A percentile compares a stretch with the other conserved stretches of the same genome.
Evolutionary conservation across 2,888 invertebrate species (phyloP).

Genomic region (Tenthredo livida): DNA sequence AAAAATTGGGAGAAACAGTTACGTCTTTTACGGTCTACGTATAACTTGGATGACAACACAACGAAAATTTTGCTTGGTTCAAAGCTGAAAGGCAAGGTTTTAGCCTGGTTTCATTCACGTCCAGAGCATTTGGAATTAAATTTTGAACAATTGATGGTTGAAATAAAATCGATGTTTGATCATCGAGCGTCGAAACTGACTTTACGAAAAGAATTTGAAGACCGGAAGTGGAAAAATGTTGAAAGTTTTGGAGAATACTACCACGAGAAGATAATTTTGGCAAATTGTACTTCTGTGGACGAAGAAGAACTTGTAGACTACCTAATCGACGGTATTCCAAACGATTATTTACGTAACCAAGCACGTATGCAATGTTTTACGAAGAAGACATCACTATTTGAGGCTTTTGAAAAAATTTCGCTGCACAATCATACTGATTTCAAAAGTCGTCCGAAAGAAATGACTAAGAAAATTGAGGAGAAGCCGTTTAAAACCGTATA

Average conservation of each 20-base stretch:
- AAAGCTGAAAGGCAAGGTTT: not conserved
- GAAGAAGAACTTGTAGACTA: slow-evolving; percentile 4
- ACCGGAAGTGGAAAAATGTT: not conserved
- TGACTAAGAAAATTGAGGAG: not conserved
- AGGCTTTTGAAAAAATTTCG: slow-evolving; percentile 11
- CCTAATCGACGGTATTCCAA: not conserved
- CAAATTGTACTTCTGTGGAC: not conserved
- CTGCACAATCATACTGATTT: not conserved
- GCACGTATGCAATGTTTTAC: not conserved
- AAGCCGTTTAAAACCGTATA: not conserved
- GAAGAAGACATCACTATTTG: not conserved
- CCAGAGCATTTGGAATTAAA: not conserved
- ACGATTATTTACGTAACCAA: not conserved
- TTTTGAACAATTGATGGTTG: not conserved
- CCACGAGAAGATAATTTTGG: slow-evolving; percentile 7
- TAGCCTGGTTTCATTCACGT: not conserved
- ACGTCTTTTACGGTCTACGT: not conserved
- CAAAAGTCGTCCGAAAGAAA: not conserved
- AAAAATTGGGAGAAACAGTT: not conserved
- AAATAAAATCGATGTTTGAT: slow-evolving; percentile 4
- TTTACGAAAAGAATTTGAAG: slow-evolving; percentile 5
- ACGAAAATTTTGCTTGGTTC: not conserved
- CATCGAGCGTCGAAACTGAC: slow-evolving; percentile 2
- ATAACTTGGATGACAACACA: not conserved
- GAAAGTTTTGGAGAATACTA: not conserved